Base-by-base conservation (phyloP, 2,113 vertebrate species). In the Chrysemys picta region DNA sequence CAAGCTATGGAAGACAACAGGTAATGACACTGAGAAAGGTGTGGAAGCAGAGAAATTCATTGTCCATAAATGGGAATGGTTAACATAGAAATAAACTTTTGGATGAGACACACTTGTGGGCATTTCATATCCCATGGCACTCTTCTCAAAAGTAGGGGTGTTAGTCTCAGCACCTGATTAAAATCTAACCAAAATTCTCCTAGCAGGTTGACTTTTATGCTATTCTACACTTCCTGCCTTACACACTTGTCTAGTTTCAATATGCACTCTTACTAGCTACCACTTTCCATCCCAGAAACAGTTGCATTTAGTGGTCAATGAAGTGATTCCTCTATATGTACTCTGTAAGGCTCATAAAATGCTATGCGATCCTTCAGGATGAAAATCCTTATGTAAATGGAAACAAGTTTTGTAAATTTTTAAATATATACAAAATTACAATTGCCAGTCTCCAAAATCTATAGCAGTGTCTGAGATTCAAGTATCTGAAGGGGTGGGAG, bases 401-500 rank as follows among this genome's bases (percentile, higher is more conserved):
- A 62, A 35, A 62, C 59, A 62, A 31, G 31, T 7, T 62, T 62
- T 31, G 59, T 62, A 62, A 14, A 62, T 62, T 16, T 35, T 62
- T 62, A 62, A 62, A 22, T 21, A n/a, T 42, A 75, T n/a, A 38
- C 14, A 62, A 75, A 75, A 22, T 75, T 42, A 75, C 21, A 75
- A 11, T 42, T n/a, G n/a, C 24, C 38, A 75, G n/a, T 38, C 10
- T 75, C 69, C n/a, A 38, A 75, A 75, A 31, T 62, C n/a, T 22
- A 42, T 75, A 75, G 16, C 69, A 42, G 21, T 16, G 29, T 12
- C 31, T 62, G 31, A 62, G 31, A 42, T 75, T n/a, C 57, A 57
- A 0, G 0, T 3, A 2, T 47, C 31, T 54, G 89, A 5, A 47
- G 83, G 25, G 19, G 53, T 54, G 53, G 53, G 21, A 12, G 14